Conservation (phyloP, 30 jellyfish, hydroid and myxozoan genomes). For the Pseudorhiza aurosa region DNA sequence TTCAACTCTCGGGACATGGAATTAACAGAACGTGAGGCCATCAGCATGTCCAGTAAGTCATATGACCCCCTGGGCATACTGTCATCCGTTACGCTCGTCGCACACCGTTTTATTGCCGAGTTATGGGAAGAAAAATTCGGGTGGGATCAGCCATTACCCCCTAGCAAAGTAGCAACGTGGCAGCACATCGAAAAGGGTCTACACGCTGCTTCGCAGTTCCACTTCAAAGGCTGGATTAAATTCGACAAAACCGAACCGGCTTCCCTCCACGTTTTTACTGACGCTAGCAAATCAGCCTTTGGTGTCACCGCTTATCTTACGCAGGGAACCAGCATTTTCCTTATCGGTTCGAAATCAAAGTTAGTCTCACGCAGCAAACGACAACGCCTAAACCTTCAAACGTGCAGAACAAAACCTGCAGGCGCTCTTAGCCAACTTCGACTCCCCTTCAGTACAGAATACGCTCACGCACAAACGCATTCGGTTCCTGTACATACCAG, state of each 20-base stretch:
- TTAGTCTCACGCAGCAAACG: constrained; percentile 32
- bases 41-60: constrained; percentile 26
- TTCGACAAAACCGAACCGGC: neutral
- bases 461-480: constrained; percentile 39
- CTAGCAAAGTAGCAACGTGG: neutral
- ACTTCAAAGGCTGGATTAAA: constrained; percentile 22
- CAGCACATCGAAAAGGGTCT: constrained; percentile 10
- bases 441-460: constrained; percentile 7
- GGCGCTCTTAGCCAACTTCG: constrained; percentile 8
- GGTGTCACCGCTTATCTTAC: constrained; percentile 34
- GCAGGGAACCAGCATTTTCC: constrained; percentile 10
- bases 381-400: constrained; percentile 42
- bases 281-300: constrained; percentile 12
- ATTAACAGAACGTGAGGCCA: constrained; percentile 6
- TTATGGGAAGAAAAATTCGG: constrained; percentile 24
- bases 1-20: constrained; percentile 2
- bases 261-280: constrained; percentile 20
- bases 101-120: constrained; percentile 25
- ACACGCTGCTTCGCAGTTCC: constrained; percentile 2
- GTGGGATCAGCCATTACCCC: constrained; percentile 53
- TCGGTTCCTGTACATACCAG: constrained; percentile 22
- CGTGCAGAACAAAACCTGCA: constrained; percentile 38
- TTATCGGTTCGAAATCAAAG: constrained; percentile 22
- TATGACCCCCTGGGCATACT: constrained; percentile 46
- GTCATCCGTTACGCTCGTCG: constrained; percentile 31